Evolutionary conservation across 2,113 vertebrate genomes (phyloP).

Genomic region (Saccopteryx leptura): DNA sequence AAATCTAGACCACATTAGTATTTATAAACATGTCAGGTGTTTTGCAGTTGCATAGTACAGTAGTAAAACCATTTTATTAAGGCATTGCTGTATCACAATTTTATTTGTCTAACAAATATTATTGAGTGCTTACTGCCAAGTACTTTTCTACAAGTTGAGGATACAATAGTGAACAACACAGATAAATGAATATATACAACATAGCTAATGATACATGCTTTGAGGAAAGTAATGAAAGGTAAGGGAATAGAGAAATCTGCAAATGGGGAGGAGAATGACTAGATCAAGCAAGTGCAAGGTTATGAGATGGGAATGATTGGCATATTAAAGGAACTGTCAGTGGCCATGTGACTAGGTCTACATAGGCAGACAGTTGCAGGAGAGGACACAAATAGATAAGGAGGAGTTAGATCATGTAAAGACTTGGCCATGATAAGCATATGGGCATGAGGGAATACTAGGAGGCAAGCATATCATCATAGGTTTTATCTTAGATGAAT

Average conservation of each 20-base stretch:
- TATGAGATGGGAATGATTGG: neutral
- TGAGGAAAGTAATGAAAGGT: neutral
- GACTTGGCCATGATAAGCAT: neutral
- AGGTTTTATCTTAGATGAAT: neutral
- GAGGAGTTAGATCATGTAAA: neutral
- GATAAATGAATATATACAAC: neutral
- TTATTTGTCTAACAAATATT: neutral
- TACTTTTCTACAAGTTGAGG: conserved; percentile 13
- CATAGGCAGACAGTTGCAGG: neutral
- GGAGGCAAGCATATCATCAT: neutral
- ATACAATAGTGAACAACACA: neutral
- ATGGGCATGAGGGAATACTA: neutral
- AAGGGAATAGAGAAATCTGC: neutral
- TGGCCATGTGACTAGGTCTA: neutral
- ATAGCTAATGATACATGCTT: neutral
- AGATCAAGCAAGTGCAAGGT: neutral
- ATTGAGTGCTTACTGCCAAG: neutral
- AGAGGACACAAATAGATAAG: neutral
- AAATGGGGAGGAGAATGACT: neutral
- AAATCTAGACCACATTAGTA: conserved; percentile 21
- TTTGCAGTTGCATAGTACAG: neutral
- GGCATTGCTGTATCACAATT: neutral
- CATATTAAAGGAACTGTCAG: neutral
- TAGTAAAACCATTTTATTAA: conserved; percentile 49
- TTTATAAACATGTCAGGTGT: neutral